These are phyloP conservation scores for Ptyas mucosa DNA, from an alignment of 2,113 vertebrate species.

Conservation along the genomic window DNA sequence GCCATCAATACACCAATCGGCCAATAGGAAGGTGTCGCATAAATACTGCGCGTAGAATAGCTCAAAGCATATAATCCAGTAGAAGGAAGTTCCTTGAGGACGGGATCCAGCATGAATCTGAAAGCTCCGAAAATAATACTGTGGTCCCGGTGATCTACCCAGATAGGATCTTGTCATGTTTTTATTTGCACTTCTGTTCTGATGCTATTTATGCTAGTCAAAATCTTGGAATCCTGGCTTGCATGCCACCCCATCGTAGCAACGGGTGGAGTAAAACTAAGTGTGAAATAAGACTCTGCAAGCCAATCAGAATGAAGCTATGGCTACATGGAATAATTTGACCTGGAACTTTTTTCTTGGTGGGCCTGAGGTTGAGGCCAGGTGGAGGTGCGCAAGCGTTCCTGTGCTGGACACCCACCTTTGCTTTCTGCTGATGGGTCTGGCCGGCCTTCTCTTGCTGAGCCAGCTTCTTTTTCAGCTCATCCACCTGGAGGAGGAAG, in stretches of 20 bases:
- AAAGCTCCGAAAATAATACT: neutral
- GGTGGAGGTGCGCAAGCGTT: neutral
- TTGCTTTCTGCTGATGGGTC: constrained; percentile 67
- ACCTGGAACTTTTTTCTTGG: neutral
- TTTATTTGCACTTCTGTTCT: neutral
- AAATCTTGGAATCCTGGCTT: neutral
- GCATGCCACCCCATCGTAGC: neutral
- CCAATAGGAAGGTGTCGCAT: no score
- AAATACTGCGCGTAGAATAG: no score
- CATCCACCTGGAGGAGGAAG: constrained; percentile 62
- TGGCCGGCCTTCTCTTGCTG: constrained; percentile 65
- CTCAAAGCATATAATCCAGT: no score
- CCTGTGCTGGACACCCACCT: constrained; percentile 50
- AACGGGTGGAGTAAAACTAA: neutral
- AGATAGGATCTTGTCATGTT: neutral
- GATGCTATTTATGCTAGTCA: neutral
- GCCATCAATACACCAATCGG: no score
- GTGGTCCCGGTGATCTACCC: neutral
- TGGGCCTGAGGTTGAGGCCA: neutral
- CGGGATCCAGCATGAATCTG: neutral
- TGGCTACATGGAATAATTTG: neutral
- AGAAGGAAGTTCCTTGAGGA: no score
- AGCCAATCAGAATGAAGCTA: neutral
- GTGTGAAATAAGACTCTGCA: neutral
- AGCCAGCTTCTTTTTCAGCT: constrained; percentile 68